Percentiles rank a stretch among this genome's conserved stretches.
These are phyloP conservation scores for Drosophila hydei DNA, from an alignment of 1,140 invertebrate genomes.

Conservation along the genomic window DNA sequence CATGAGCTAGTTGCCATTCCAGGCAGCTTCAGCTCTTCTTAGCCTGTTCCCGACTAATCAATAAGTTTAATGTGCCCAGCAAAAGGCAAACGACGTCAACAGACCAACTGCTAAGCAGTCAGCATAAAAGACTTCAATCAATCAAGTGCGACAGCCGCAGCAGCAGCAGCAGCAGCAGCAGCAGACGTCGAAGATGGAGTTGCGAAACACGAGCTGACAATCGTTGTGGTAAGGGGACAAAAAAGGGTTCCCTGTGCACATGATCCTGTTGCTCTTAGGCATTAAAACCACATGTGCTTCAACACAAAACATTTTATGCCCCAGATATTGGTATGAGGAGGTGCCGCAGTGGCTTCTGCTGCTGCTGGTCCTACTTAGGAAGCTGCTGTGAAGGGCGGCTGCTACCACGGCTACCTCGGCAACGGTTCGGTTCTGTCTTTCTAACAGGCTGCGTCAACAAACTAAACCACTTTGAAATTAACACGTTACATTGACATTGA, in stretches of 20 bases:
- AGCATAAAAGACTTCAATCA: slow-evolving; percentile 63
- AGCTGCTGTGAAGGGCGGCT: background rate
- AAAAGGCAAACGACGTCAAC: slow-evolving; percentile 29
- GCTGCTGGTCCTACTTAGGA: background rate
- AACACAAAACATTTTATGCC: slow-evolving; percentile 58
- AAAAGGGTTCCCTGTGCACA: slow-evolving; percentile 27
- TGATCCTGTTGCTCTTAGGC: slow-evolving; percentile 38
- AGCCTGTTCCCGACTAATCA: slow-evolving; percentile 43
- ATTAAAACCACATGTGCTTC: slow-evolving; percentile 71
- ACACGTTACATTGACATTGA: slow-evolving; percentile 82
- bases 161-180: slow-evolving; percentile 61
- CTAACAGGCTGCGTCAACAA: slow-evolving; percentile 79
- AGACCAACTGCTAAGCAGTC: slow-evolving; percentile 32
- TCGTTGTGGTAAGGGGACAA: slow-evolving; percentile 18
- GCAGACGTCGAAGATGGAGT: slow-evolving; percentile 33
- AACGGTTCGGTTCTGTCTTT: slow-evolving; percentile 24
- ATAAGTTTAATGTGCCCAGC: slow-evolving; percentile 60
- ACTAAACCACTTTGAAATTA: slow-evolving; percentile 82
- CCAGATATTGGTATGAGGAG: slow-evolving; percentile 35
- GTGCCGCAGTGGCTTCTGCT: background rate
- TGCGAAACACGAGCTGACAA: slow-evolving; percentile 1
- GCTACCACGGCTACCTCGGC: background rate
- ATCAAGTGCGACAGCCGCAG: slow-evolving; percentile 73
- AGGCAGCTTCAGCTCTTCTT: background rate
- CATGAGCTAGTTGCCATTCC: slow-evolving; percentile 19